These are phyloP conservation scores for Parnassius mnemosyne DNA, from an alignment of 2,888 invertebrate genomes.

Conservation along the genomic window DNA sequence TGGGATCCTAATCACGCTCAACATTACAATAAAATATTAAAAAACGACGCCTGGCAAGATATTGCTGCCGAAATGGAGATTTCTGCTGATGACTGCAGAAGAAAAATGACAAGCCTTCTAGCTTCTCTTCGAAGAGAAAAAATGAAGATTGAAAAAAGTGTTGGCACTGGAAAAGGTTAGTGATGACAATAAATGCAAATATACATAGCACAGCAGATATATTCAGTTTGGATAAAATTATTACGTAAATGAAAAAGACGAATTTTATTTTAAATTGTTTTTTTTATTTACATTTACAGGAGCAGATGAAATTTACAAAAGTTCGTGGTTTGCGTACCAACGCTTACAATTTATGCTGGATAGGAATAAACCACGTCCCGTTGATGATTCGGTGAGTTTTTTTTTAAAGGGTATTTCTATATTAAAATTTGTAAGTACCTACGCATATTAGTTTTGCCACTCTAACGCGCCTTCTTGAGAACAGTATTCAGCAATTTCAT, in stretches of 20 bases:
- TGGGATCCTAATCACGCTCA: constrained; percentile 33
- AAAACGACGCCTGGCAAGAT: constrained; percentile 35
- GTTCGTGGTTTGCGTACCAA: constrained; percentile 29
- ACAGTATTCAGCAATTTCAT: constrained; percentile 31
- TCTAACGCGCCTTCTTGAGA: constrained; percentile 31
- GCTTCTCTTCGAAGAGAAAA: constrained; percentile 33
- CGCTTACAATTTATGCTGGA: constrained; percentile 32
- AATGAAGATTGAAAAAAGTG: too few relatives aligned
- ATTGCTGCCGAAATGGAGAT: constrained; percentile 33
- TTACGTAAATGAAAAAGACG: constrained; percentile 2
- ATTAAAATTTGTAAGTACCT: constrained; percentile 6
- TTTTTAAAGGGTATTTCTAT: constrained; percentile 22
- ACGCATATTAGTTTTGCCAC: constrained; percentile 33
- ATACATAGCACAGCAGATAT: constrained; percentile 20
- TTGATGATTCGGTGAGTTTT: constrained; percentile 27
- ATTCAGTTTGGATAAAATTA: constrained; percentile 6
- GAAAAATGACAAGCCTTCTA: constrained; percentile 22
- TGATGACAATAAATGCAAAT: constrained; percentile 7
- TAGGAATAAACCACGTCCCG: constrained; percentile 31
- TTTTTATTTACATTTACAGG: constrained; percentile 29
- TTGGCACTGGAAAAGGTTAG: constrained; percentile 30
- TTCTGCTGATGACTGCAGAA: constrained; percentile 14
- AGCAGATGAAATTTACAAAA: constrained; percentile 31
- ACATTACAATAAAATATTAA: constrained; percentile 36
- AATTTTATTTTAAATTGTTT: constrained; percentile 26